Conservation (phyloP, 2,113 vertebrate genomes). For the Gopherus flavomarginatus region DNA sequence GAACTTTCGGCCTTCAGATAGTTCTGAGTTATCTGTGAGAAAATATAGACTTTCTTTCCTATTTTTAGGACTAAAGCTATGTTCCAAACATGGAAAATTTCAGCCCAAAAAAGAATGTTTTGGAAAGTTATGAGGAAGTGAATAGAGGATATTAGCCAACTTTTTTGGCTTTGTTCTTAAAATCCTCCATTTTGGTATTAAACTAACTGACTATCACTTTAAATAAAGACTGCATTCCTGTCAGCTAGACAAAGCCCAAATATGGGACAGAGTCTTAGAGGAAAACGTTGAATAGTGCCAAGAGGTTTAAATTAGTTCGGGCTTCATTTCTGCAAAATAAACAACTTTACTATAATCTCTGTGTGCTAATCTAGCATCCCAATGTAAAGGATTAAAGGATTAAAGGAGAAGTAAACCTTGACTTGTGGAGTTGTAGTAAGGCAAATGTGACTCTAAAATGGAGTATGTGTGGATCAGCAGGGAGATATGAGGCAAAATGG, state of each 20-base stretch:
- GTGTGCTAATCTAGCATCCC: background rate
- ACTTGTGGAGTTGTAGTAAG: background rate
- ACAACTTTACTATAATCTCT: background rate
- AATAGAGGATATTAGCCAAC: conserved; percentile 20
- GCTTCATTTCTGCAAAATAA: conserved; percentile 47
- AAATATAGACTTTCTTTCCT: background rate
- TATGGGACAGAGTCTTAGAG: conserved; percentile 52
- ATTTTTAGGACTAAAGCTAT: background rate
- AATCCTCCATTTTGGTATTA: conserved; percentile 6
- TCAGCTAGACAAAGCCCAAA: conserved; percentile 65
- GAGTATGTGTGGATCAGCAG: background rate
- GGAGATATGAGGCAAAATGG: background rate
- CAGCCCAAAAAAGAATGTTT: background rate
- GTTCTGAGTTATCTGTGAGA: conserved; percentile 24
- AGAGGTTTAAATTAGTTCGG: conserved; percentile 25
- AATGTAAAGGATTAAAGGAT: background rate
- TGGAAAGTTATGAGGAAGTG: conserved; percentile 5
- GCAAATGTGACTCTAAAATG: background rate
- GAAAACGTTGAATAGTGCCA: background rate
- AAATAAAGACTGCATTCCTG: conserved; percentile 65
- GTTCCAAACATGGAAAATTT: conserved; percentile 59
- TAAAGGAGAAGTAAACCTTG: background rate
- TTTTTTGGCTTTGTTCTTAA: conserved; percentile 36
- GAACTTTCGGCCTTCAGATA: conserved; percentile 7
- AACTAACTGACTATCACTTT: conserved; percentile 60